A percentile compares a stretch with the other conserved stretches of the same genome.
These are phyloP conservation scores for Hydropsyche tenuis DNA, from an alignment of 1,140 invertebrate genomes.

Conservation along the genomic window DNA sequence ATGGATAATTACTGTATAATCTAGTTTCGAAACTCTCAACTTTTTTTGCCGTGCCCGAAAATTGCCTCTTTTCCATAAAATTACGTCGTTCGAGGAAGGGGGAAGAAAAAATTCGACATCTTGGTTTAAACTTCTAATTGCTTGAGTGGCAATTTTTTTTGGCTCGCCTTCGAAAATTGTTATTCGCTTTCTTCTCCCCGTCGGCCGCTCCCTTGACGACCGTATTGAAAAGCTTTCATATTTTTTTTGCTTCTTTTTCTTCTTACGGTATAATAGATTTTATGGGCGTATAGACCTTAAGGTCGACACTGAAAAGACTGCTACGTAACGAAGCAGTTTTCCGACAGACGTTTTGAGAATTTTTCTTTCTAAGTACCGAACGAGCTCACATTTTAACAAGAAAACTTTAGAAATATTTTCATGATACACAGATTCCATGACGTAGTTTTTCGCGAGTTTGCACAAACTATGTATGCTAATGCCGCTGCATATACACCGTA, in stretches of 20 bases:
- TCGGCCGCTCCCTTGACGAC: background rate
- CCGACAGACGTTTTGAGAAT: too few relatives aligned
- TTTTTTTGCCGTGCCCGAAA: conserved; percentile 13
- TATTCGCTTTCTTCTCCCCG: background rate
- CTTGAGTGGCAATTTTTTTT: conserved; percentile 15
- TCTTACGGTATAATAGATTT: background rate
- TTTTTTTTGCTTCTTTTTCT: background rate
- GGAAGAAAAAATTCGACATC: conserved; percentile 7
- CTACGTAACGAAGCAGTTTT: too few relatives aligned
- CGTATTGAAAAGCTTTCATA: conserved; percentile 15
- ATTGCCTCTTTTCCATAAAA: conserved; percentile 22
- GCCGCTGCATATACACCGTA: too few relatives aligned
- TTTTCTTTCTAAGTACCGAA: too few relatives aligned
- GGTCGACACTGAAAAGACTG: too few relatives aligned
- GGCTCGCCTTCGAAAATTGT: conserved; percentile 10
- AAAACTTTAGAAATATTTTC: too few relatives aligned
- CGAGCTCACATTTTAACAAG: too few relatives aligned
- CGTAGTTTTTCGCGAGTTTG: too few relatives aligned
- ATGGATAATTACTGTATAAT: conserved; percentile 14
- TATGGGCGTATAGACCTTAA: background rate
- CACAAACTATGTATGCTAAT: too few relatives aligned
- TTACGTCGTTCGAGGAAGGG: background rate
- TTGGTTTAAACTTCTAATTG: conserved; percentile 22
- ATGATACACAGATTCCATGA: too few relatives aligned
- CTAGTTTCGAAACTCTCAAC: conserved; percentile 12